A percentile compares a stretch with the other conserved stretches of the same genome.
phyloP scores from a whole-genome alignment of 64 coral and sea anemone species.

The Porites australiensis region DNA sequence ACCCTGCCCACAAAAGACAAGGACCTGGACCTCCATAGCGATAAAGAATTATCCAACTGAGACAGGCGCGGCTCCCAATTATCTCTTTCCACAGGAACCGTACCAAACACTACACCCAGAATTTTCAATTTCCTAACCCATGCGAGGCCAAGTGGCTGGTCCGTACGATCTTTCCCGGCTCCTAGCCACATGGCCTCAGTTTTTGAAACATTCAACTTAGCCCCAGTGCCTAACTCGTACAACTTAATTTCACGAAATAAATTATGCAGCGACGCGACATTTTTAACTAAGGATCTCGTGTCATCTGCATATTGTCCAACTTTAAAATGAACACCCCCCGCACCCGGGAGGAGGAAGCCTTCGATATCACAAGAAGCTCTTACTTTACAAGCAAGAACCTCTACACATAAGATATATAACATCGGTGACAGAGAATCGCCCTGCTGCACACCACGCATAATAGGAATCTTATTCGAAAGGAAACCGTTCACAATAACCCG shows the following conservation, averaged over 20 bases:
- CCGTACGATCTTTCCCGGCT: not conserved
- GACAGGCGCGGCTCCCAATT: not conserved
- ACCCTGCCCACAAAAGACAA: not conserved
- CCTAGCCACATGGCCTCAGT: conserved; percentile 10
- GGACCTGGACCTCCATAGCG: not conserved
- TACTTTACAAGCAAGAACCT: not conserved
- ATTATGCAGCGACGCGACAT: not conserved
- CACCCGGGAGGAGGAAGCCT: conserved; percentile 6
- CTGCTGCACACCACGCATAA: not conserved
- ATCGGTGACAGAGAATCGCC: not conserved
- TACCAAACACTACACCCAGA: not conserved
- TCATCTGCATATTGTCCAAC: not conserved
- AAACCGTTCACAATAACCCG: not conserved
- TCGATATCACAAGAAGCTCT: not conserved
- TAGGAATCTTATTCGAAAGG: not conserved
- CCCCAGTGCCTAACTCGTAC: not conserved
- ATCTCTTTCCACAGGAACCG: not conserved
- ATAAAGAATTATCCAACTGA: not conserved
- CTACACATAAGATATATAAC: not conserved
- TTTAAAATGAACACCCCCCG: not conserved
- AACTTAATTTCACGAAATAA: not conserved
- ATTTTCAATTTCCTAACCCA: not conserved
- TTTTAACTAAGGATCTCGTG: not conserved
- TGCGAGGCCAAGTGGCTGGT: not conserved
- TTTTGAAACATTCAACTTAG: not conserved